Percentiles rank a stretch among this genome's conserved stretches.
phyloP scores from a whole-genome alignment of 2,113 vertebrate species.

The Mus musculus region DNA sequence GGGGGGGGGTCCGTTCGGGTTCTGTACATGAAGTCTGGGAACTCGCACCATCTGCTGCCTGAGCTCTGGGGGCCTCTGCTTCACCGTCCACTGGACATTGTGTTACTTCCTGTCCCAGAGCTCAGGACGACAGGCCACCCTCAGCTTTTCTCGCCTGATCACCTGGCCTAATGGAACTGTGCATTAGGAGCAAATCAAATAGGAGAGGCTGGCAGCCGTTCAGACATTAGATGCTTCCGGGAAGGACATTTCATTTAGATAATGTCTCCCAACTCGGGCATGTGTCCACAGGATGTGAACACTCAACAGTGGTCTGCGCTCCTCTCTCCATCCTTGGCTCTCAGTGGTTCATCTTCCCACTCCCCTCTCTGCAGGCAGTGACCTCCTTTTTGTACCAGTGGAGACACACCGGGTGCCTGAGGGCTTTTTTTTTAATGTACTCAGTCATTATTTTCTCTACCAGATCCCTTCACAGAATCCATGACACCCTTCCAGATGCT shows the following conservation, averaged over 20 bases:
- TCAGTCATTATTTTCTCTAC: background rate
- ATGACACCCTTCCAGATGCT: background rate
- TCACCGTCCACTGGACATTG: background rate
- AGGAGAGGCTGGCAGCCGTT: background rate
- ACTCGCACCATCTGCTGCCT: background rate
- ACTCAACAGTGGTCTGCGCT: background rate
- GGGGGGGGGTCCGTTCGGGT: background rate
- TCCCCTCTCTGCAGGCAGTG: background rate
- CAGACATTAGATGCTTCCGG: background rate
- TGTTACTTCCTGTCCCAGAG: background rate
- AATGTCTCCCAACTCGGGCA: background rate
- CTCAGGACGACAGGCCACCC: background rate
- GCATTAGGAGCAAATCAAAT: constrained; percentile 29
- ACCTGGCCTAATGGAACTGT: background rate
- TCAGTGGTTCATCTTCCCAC: background rate
- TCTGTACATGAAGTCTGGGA: background rate
- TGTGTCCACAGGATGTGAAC: background rate
- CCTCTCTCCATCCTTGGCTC: background rate
- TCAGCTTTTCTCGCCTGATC: background rate
- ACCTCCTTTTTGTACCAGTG: background rate
- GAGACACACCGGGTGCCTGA: background rate
- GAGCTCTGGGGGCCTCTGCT: background rate
- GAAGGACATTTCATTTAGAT: constrained; percentile 41
- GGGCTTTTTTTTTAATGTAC: background rate
- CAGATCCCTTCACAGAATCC: background rate